Evolutionary conservation across 2,888 invertebrate species (phyloP), one percentile per base, ranked within the genome.

Genomic region (Parthenolecanium corni): DNA sequence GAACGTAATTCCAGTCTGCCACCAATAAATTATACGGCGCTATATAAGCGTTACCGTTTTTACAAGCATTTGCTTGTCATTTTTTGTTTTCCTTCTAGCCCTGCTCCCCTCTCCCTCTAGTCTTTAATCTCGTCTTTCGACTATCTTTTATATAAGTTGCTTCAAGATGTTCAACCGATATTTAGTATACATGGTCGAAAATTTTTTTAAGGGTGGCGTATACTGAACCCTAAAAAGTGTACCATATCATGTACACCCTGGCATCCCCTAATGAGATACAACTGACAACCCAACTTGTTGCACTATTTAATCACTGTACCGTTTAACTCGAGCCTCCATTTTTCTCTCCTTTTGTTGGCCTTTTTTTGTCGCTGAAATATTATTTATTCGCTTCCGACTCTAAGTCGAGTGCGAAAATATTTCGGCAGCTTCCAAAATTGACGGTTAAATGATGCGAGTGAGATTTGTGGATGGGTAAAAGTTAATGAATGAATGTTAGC

Each of bases 11-110:
- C 11, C 25, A 47, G 57, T 57, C 47, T 57, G 46, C 57, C 20
- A 57, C 57, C 20, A 47, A 57, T 57, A 57, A 57, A 57, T 57
- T 57, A 57, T 57, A 47, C 57, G 57, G 57, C 57, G 57, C 46
- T 57, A 57, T 47, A 21, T 31, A 31, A 31, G 25, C 18, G 21
- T 24, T 46, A 21, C 25, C 57, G 57, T 57, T 57, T 57, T 46
- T 44, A 57, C 57, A 46, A 57, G 25, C 57, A 57, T 57, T 57
- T 47, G 57, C 47, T 57, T 46, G 47, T 46, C 31, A 57, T 57
- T 57, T 57, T 57, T 20, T 18, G 2, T 20, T n/a, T n/a, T 16
- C 9, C 11, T 44, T 44, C 46, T 16, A 9, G n/a, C n/a, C n/a
- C 18, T n/a, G 40, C 46, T 44, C 46, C 20, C 20, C 46, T 44